Evolutionary conservation across 2,888 invertebrate species (phyloP).

Genomic region (Erannis defoliaria): DNA sequence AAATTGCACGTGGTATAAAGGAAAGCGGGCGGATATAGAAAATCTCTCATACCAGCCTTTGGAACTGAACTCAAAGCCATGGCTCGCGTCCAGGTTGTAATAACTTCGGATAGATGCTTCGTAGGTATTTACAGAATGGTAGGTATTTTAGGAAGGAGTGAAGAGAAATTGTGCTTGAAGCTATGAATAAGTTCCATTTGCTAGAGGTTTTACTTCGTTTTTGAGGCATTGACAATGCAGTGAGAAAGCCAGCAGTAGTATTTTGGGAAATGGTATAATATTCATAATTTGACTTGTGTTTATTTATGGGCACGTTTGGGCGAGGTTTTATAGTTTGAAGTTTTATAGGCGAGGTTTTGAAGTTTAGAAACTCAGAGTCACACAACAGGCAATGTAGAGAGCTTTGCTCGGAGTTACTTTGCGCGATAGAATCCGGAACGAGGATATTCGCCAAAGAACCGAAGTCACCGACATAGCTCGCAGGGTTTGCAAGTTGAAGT

Average conservation of each 20-base stretch:
- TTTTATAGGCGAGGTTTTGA: no score
- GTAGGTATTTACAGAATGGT: conserved; percentile 20
- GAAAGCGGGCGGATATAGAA: conserved; percentile 85
- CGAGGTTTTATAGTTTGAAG: no score
- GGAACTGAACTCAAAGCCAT: conserved; percentile 75
- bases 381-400: no score
- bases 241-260: neutral
- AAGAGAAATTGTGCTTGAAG: conserved; percentile 31
- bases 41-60: conserved; percentile 81
- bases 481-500: no score
- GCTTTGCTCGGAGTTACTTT: no score
- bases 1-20: conserved; percentile 85
- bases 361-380: no score
- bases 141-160: conserved; percentile 43
- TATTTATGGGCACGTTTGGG: no score
- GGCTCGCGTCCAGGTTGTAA: conserved; percentile 68
- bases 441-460: no score
- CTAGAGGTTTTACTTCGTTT: neutral
- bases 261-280: no score
- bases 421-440: no score
- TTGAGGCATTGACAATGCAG: neutral
- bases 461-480: no score
- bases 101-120: conserved; percentile 60
- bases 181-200: conserved; percentile 11
- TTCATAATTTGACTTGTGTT: no score